Conservation (phyloP, 2,888 invertebrate species). For the Scaptomyza flava region DNA sequence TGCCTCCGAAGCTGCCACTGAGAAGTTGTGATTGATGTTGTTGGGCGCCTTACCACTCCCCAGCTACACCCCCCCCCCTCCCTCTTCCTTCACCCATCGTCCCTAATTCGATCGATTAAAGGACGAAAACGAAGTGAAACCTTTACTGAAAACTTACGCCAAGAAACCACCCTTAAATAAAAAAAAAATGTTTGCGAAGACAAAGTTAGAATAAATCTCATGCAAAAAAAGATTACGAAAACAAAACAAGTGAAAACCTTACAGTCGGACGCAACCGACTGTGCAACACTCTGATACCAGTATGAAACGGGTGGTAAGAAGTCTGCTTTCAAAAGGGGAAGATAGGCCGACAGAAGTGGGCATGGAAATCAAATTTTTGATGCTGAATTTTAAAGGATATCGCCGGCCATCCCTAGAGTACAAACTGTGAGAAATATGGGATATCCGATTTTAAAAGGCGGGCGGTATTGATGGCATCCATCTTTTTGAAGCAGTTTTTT, state of each 20-base stretch:
- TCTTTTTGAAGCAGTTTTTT: no score
- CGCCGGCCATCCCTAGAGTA: no score
- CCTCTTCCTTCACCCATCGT: not conserved
- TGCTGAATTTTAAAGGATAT: no score
- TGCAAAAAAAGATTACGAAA: slow-evolving; percentile 15
- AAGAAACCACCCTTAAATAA: slow-evolving; percentile 66
- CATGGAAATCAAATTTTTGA: no score
- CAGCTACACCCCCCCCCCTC: no score
- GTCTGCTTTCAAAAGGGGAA: not conserved
- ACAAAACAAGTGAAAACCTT: no score
- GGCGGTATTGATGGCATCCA: no score
- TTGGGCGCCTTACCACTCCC: slow-evolving; percentile 34
- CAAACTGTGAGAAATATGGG: no score
- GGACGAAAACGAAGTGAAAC: slow-evolving; percentile 40
- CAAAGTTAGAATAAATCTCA: slow-evolving; percentile 28
- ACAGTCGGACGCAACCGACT: no score
- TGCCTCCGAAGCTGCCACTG: slow-evolving; percentile 41
- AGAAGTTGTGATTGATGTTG: slow-evolving; percentile 57
- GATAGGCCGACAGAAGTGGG: no score
- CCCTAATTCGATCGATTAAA: slow-evolving; percentile 55
- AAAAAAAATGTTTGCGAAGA: slow-evolving; percentile 4
- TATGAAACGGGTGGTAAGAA: slow-evolving; percentile 8
- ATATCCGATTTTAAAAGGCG: no score
- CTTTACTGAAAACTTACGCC: slow-evolving; percentile 39
- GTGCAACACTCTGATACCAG: no score